Evolutionary conservation across 2,113 vertebrate species (phyloP).

Genomic region (Rhea americana): DNA sequence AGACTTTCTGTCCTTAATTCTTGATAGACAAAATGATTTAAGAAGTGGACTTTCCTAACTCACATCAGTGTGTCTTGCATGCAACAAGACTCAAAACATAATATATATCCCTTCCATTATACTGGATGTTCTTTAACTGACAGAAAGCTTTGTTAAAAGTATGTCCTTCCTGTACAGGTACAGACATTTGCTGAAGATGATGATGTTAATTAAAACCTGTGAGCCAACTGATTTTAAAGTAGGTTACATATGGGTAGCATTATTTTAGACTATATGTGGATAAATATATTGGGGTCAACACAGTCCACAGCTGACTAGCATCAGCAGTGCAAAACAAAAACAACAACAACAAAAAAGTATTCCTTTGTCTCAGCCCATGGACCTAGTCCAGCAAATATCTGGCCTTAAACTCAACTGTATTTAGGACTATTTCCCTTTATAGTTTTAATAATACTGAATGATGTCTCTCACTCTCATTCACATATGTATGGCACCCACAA

Average conservation of each 20-base stretch:
- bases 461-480: neutral
- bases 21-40: neutral
- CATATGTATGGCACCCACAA: neutral
- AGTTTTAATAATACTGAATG: neutral
- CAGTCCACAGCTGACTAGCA: neutral
- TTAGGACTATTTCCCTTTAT: neutral
- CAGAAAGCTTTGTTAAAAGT: slow-evolving; percentile 2
- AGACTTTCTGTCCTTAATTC: neutral
- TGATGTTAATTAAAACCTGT: slow-evolving; percentile 24
- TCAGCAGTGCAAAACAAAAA: neutral
- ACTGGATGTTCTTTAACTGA: neutral
- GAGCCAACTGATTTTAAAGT: neutral
- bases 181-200: neutral
- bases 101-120: neutral
- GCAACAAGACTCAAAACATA: neutral
- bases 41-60: neutral
- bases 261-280: slow-evolving; percentile 37
- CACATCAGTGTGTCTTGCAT: neutral
- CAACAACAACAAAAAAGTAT: neutral
- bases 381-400: neutral
- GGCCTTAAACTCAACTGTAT: neutral
- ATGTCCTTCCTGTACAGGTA: neutral
- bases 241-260: slow-evolving; percentile 33
- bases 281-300: slow-evolving; percentile 35
- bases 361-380: neutral